Percentiles rank a stretch among this genome's conserved stretches.
Evolutionary conservation across 2,113 vertebrate genomes (phyloP).

Genomic region (Elgaria multicarinata): DNA sequence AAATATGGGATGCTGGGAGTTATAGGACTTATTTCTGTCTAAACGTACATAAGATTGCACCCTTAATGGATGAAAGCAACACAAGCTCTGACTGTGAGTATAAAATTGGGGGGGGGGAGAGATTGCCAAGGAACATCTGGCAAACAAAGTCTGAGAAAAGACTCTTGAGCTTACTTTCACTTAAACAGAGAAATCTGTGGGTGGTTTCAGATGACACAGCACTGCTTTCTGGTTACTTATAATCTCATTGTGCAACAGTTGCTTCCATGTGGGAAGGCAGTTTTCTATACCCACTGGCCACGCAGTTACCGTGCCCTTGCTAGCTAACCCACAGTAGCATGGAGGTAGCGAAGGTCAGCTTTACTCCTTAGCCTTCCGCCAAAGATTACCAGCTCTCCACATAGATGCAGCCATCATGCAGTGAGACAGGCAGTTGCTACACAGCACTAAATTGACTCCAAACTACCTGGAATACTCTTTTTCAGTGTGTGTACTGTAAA

Average conservation of each 20-base stretch:
- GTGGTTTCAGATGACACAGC: neutral
- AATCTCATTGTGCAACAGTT: neutral
- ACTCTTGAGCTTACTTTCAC: neutral
- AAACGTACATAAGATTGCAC: too few relatives aligned
- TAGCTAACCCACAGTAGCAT: neutral
- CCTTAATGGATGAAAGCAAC: neutral
- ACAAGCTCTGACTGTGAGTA: neutral
- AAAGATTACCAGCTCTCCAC: neutral
- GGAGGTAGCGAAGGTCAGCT: neutral
- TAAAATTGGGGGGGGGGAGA: neutral
- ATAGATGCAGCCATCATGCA: neutral
- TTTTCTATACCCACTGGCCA: neutral
- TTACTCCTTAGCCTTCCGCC: neutral
- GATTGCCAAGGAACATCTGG: neutral
- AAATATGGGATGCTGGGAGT: too few relatives aligned
- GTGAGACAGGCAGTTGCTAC: neutral
- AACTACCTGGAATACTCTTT: neutral
- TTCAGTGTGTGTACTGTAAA: constrained; percentile 4
- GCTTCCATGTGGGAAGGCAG: neutral
- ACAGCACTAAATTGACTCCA: neutral
- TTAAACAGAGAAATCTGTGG: neutral
- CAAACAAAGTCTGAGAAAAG: neutral
- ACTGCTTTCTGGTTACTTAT: neutral
- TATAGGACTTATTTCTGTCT: too few relatives aligned
- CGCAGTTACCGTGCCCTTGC: neutral